phyloP scores from a whole-genome alignment of 2,888 invertebrate species.

The Pollenia angustigena region DNA sequence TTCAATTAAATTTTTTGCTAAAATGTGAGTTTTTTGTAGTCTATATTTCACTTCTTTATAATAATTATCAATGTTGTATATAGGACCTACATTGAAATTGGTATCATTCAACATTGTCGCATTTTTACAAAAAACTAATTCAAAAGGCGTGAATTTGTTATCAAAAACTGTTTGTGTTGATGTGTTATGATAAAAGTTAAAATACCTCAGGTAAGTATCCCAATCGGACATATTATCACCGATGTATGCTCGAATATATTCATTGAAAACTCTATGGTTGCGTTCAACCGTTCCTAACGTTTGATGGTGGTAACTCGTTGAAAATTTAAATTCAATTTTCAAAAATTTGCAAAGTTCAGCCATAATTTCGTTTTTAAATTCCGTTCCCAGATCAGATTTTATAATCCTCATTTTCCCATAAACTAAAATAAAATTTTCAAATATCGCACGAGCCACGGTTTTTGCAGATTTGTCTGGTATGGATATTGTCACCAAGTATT shows the following conservation, averaged over 20 bases:
- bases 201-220: background rate
- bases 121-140: constrained; percentile 19
- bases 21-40: background rate
- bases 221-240: no score
- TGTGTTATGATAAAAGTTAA: constrained; percentile 10
- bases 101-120: background rate
- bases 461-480: no score
- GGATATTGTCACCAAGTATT: no score
- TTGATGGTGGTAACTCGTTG: background rate
- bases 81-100: background rate
- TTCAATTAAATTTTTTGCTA: no score
- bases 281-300: background rate
- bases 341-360: background rate
- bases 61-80: constrained; percentile 23
- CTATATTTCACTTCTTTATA: constrained; percentile 14
- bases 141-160: constrained; percentile 21
- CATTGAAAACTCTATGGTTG: background rate
- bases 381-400: background rate
- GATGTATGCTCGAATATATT: no score
- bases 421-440: no score
- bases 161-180: background rate
- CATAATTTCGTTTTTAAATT: background rate
- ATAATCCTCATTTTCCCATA: background rate
- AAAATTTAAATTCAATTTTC: constrained; percentile 2
- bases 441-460: no score